Percentiles rank a stretch among this genome's conserved stretches.
Conservation (phyloP, 2,797 vertebrate species). For the Knipowitschia caucasica region DNA sequence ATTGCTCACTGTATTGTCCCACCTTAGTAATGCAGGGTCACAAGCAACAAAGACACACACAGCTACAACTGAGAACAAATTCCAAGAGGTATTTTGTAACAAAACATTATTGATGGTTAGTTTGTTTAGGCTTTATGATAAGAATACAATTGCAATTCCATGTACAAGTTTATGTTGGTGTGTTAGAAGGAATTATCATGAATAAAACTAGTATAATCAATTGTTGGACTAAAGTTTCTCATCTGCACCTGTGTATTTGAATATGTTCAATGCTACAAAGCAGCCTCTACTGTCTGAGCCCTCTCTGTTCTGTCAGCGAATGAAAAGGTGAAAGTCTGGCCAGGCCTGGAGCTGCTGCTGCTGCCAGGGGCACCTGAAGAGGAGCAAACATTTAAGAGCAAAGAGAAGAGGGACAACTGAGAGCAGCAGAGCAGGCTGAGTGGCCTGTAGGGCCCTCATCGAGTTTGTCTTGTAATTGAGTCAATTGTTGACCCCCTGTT, state of each 20-base stretch:
- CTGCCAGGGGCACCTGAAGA: slow-evolving; percentile 77
- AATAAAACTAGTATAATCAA: too few relatives aligned
- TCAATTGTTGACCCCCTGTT: slow-evolving; percentile 78
- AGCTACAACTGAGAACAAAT: slow-evolving; percentile 30
- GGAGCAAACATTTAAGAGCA: slow-evolving; percentile 75
- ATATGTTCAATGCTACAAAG: too few relatives aligned
- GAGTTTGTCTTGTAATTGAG: slow-evolving; percentile 80
- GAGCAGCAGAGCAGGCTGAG: slow-evolving; percentile 58
- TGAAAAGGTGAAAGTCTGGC: slow-evolving; percentile 76
- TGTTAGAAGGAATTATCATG: too few relatives aligned
- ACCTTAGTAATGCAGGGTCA: slow-evolving; percentile 61
- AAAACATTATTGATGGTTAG: too few relatives aligned
- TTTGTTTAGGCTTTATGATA: too few relatives aligned
- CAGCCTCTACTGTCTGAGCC: slow-evolving; percentile 37
- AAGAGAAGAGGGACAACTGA: slow-evolving; percentile 57
- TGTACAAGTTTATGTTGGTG: too few relatives aligned
- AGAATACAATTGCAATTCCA: too few relatives aligned
- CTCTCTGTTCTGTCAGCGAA: slow-evolving; percentile 55
- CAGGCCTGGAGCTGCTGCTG: slow-evolving; percentile 52
- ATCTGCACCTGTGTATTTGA: slow-evolving; percentile 47
- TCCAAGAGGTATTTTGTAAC: too few relatives aligned
- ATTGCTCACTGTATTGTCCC: slow-evolving; percentile 65
- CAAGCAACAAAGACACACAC: slow-evolving; percentile 37
- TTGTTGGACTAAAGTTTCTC: neutral
- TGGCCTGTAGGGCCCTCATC: slow-evolving; percentile 63